phyloP scores from a whole-genome alignment of 2,888 invertebrate genomes.

The Nomada fucata region DNA sequence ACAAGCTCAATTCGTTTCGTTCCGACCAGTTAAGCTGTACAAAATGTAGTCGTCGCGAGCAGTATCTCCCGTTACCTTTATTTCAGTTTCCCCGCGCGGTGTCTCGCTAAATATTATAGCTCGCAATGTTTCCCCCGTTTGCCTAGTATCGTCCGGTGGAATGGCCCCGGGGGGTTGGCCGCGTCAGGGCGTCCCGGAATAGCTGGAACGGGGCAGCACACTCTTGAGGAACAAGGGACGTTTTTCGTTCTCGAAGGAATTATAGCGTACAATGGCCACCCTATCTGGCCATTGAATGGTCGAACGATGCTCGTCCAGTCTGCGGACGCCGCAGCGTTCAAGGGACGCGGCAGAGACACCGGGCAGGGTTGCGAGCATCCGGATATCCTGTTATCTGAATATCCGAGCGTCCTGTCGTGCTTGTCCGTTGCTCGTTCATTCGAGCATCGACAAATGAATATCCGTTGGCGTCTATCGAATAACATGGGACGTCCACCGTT shows the following conservation, averaged over 20 bases:
- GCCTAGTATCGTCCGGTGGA: slow-evolving; percentile 40
- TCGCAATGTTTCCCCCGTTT: slow-evolving; percentile 39
- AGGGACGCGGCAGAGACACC: slow-evolving; percentile 40
- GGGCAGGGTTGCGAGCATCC: slow-evolving; percentile 38
- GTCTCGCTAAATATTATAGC: slow-evolving; percentile 20
- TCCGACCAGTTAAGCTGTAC: not conserved
- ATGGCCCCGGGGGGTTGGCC: slow-evolving; percentile 10
- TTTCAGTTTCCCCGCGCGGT: not conserved
- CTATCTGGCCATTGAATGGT: slow-evolving; percentile 52
- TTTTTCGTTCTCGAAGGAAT: slow-evolving; percentile 68
- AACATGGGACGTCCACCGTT: slow-evolving; percentile 34
- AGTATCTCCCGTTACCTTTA: slow-evolving; percentile 5
- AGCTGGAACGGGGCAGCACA: slow-evolving; percentile 9
- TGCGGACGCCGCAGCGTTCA: slow-evolving; percentile 27
- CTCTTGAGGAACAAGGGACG: slow-evolving; percentile 39
- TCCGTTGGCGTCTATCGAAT: slow-evolving; percentile 49
- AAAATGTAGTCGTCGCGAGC: slow-evolving; percentile 5
- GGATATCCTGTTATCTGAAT: slow-evolving; percentile 61
- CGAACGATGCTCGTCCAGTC: slow-evolving; percentile 24
- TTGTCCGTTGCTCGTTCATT: slow-evolving; percentile 44
- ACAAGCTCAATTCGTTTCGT: not conserved
- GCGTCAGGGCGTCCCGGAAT: not conserved
- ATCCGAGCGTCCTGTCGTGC: slow-evolving; percentile 50
- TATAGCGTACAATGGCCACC: slow-evolving; percentile 59
- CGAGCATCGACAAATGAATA: slow-evolving; percentile 59